Evolutionary conservation across 2,797 vertebrate species (phyloP).

Genomic region (Platalea minor): DNA sequence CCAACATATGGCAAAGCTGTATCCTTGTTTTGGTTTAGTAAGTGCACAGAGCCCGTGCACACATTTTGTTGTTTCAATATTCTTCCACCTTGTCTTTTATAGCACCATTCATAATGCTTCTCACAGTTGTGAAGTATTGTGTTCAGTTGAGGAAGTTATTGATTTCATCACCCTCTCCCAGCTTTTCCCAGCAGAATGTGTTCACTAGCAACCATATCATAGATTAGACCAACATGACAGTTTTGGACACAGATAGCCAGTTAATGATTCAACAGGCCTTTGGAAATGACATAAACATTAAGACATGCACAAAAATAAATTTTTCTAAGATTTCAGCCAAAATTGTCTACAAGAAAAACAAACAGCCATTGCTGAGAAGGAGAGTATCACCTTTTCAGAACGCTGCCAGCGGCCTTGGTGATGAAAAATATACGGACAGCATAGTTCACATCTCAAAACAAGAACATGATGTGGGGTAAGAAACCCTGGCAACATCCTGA

Average conservation of each 20-base stretch:
- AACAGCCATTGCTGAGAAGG: not conserved
- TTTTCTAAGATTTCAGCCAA: not conserved
- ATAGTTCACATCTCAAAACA: not conserved
- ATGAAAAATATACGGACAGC: not conserved
- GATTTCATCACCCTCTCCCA: not conserved
- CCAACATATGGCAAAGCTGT: not conserved
- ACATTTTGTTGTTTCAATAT: not conserved
- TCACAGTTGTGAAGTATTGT: not conserved
- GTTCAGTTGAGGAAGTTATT: not conserved
- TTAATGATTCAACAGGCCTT: not conserved
- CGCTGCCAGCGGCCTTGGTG: not conserved
- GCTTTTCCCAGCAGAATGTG: not conserved
- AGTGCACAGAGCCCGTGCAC: not conserved
- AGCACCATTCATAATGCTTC: not conserved
- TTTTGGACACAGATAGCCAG: not conserved
- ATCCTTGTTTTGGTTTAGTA: not conserved
- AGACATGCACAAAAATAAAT: not conserved
- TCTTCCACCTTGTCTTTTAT: not conserved
- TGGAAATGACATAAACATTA: not conserved
- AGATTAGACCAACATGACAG: not conserved
- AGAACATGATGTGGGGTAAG: not conserved
- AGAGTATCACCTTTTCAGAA: not conserved
- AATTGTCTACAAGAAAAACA: not conserved
- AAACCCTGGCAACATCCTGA: not conserved
- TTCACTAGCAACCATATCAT: not conserved